Evolutionary conservation across 2,113 vertebrate genomes (phyloP), one percentile per base, ranked within the genome.

Genomic region (Corythoichthys haematopterus): DNA sequence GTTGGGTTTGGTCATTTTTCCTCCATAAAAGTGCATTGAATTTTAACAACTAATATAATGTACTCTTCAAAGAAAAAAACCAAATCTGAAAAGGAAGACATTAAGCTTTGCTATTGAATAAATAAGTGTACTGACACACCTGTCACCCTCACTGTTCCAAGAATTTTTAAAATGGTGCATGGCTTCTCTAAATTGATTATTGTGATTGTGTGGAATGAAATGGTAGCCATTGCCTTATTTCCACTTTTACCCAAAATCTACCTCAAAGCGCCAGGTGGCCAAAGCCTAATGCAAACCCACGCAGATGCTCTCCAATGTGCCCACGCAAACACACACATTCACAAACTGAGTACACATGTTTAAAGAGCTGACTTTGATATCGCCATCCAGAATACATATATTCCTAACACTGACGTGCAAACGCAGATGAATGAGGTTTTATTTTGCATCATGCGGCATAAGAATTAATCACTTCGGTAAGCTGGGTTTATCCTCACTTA

Each of bases 181-280:
- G 50, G n/a, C 50, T 2, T 20, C 16, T 52, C 1, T 53, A 56
- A 71, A 61, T 65, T 52, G 62, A 76, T 64, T 16, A 43, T n/a
- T 43, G 38, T 43, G 38, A 43, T 9, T 43, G 58, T 68, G 37
- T 65, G 15, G 16, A 15, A n/a, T 64, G 45, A 69, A 66, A 74
- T 76, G 45, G 68, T 59, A 84, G 65, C 67, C 59, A 72, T 78
- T 28, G 20, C 20, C 20, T 28, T 28, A 28, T 80, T 84, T 81
- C 74, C 84, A 85, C 80, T 88, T 87, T 84, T 74, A 77, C 77
- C 80, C 72, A 78, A 79, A 77, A 83, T 84, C 76, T 76, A 86
- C 84, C 88, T 89, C 86, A 87, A 84, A 87, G 84, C 75, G 74
- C 80, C 88, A 88, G 89, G 85, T 89, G 89, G 87, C 81, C 86